These are phyloP conservation scores for Acrocera orbiculus DNA, from an alignment of 2,888 invertebrate genomes.

Conservation along the genomic window DNA sequence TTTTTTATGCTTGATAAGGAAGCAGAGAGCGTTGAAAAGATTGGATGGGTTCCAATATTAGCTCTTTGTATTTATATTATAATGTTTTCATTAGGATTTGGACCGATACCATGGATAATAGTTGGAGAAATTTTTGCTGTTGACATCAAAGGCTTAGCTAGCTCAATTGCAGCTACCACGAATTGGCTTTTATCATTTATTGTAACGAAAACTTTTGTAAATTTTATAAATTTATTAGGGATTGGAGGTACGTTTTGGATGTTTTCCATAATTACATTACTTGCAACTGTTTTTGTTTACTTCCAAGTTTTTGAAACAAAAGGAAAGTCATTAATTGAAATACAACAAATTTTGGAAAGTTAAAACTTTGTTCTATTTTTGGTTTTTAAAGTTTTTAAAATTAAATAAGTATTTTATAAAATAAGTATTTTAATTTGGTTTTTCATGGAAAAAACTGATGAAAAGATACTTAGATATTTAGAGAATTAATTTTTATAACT, in stretches of 20 bases:
- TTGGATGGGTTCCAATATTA: constrained; percentile 58
- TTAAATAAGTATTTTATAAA: no score
- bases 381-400: no score
- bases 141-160: constrained; percentile 58
- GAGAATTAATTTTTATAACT: no score
- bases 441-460: no score
- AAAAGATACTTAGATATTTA: no score
- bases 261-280: constrained; percentile 46
- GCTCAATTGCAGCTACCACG: constrained; percentile 59
- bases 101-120: constrained; percentile 65
- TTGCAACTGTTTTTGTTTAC: constrained; percentile 50
- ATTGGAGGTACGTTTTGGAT: constrained; percentile 54
- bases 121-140: constrained; percentile 64
- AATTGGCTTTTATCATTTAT: constrained; percentile 74
- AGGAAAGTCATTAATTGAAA: constrained; percentile 29
- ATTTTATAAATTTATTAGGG: constrained; percentile 39
- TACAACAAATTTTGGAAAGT: constrained; percentile 22
- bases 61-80: constrained; percentile 60
- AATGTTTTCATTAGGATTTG: constrained; percentile 67
- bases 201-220: constrained; percentile 54
- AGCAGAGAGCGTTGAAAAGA: constrained; percentile 29
- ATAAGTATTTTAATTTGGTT: no score
- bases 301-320: constrained; percentile 41
- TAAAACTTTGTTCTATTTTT: no score
- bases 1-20: constrained; percentile 35